Evolutionary conservation across 2,888 invertebrate genomes (phyloP), one percentile per base, ranked within the genome.

Genomic region (Megaustenia siamemsis): DNA sequence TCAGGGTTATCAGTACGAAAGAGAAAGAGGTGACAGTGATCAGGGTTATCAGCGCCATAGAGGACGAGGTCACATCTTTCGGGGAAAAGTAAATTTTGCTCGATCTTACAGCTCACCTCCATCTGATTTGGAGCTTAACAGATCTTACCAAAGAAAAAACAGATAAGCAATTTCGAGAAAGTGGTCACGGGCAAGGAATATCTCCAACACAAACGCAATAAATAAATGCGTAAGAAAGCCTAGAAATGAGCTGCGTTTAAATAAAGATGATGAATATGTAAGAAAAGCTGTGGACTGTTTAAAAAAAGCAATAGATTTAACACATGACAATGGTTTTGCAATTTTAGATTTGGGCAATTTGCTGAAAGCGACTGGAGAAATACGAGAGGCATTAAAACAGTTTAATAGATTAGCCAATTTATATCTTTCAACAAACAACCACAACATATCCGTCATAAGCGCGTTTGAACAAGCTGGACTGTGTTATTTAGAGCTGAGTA

Each of bases 391-490:
- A 28, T 35, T 4, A 4, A 56, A 8, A 4, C 15, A 40, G 43
- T 75, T 75, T n/a, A 75, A 75, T 49, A 75, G n/a, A 45, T n/a
- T 75, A 5, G 28, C 28, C 15, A 18, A 75, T 10, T 18, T 8
- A 6, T 8, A 12, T n/a, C 49, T 15, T 15, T 15, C 40, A 21
- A 21, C 28, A 8, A 24, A 15, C 24, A 38, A 32, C 24, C 77
- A 77, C 35, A 24, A 8, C 21, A 32, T 56, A n/a, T 10, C 35
- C 8, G 53, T 77, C 53, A 77, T 77, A 21, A 56, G 56, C 35
- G 53, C 77, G 18, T 56, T 18, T 77, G 77, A 77, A 49, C 35
- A 53, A 56, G 53, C 56, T 24, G 77, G 77, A 24, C 53, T 56
- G 5, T 77, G 77, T 24, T 56, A 49, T 24, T 38, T 77, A 24